Evolutionary conservation across 1,140 invertebrate genomes (phyloP).

Genomic region (Parasteatoda tepidariorum): DNA sequence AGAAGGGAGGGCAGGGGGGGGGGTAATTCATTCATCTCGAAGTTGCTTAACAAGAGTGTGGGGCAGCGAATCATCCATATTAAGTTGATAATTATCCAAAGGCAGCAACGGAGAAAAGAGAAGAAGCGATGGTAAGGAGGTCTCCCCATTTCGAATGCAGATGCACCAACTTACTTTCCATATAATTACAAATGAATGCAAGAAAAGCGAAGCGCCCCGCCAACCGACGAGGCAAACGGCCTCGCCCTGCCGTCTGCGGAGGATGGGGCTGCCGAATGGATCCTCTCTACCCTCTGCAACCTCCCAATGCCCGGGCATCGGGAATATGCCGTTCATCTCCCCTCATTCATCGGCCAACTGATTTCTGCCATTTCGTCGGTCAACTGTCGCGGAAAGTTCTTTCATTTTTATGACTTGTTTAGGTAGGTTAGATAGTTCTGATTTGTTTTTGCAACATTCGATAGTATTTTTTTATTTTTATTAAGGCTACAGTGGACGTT

Average conservation of each 20-base stretch:
- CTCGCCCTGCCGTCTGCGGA: background rate
- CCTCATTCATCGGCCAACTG: background rate
- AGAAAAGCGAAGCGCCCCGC: conserved; percentile 39
- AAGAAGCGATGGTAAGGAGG: background rate
- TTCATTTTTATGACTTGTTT: background rate
- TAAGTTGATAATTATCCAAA: conserved; percentile 59
- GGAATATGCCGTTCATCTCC: background rate
- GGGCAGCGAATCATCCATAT: conserved; percentile 56
- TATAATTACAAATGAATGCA: conserved; percentile 60
- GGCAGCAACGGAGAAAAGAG: background rate
- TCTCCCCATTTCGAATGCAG: conserved; percentile 56
- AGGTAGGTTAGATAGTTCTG: conserved; percentile 1
- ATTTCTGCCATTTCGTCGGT: background rate
- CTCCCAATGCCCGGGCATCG: background rate
- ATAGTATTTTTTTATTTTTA: no score
- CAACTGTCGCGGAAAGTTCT: no score
- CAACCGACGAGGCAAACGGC: conserved; percentile 24
- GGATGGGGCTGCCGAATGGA: conserved; percentile 2
- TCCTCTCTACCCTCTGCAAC: no score
- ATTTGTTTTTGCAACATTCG: background rate
- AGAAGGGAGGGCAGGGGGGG: background rate
- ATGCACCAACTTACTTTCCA: conserved; percentile 60
- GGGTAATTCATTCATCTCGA: conserved; percentile 45
- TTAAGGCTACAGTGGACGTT: no score
- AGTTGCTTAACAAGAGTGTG: conserved; percentile 1